phyloP scores from a whole-genome alignment of 2,888 invertebrate species.

The Epirrhoe tristata region DNA sequence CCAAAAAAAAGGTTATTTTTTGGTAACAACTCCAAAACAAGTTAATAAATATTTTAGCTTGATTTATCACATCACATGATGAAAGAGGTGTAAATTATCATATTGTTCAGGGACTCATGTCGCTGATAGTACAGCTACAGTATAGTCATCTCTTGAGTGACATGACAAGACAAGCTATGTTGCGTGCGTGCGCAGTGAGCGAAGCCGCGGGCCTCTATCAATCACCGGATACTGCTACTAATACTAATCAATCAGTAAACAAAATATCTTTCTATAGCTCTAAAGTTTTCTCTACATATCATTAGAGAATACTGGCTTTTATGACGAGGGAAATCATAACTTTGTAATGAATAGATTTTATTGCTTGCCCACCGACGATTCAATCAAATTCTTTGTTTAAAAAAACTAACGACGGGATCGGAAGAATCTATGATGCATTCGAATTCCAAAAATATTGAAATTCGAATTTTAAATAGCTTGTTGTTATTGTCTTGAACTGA shows the following conservation, averaged over 20 bases:
- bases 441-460: constrained; percentile 35
- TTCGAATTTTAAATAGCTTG: not conserved
- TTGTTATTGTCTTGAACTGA: constrained; percentile 52
- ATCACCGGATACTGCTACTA: too few species aligned
- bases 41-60: too few species aligned
- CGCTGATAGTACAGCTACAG: too few species aligned
- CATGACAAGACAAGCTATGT: too few species aligned
- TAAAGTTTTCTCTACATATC: not conserved
- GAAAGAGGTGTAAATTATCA: too few species aligned
- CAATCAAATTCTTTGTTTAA: constrained; percentile 26
- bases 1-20: too few species aligned
- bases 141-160: too few species aligned
- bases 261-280: not conserved
- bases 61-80: too few species aligned
- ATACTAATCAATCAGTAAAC: not conserved
- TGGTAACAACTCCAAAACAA: too few species aligned
- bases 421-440: constrained; percentile 44
- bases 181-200: too few species aligned
- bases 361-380: constrained; percentile 46
- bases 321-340: constrained; percentile 25
- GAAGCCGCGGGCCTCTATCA: too few species aligned
- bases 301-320: not conserved
- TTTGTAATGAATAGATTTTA: constrained; percentile 21
- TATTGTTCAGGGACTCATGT: too few species aligned
- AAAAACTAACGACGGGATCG: constrained; percentile 48